Base-by-base conservation (phyloP, 2,888 invertebrate species). In the Eilema griseolum region DNA sequence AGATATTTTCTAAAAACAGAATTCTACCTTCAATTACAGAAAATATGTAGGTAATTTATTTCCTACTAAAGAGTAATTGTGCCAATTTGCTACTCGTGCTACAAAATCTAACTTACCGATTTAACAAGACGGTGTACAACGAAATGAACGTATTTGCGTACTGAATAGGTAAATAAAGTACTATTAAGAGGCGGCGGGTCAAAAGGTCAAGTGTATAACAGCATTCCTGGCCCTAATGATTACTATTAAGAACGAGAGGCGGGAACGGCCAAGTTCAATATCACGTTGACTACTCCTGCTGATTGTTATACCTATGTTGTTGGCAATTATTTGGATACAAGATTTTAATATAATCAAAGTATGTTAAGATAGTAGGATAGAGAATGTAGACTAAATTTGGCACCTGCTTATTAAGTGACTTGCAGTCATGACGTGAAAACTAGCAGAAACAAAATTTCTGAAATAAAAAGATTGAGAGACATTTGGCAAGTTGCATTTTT, bases 211-310 rank as follows among this genome's bases (percentile, higher is more conserved):
- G 73, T 75, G 70, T 67, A 78, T 76, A 74, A 75, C 78, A 64
- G 70, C 74, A 77, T 80, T 82, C 81, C 62, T 76, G 71, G 68
- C 75, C 73, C 62, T 81, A 82, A 82, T 80, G 76, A 82, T 81
- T 73, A 78, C 79, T 78, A 74, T 78, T 75, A 77, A 74, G 74
- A 67, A 75, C 61, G 66, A 69, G 66, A 73, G 46, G 67, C 63
- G 59, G 67, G 59, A 61, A 74, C 68, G 73, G 37, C 75, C 75
- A 75, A 80, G 79, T 79, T 80, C 77, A 79, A 75, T 77, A 80
- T 77, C 76, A 75, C 31, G 66, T 71, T 66, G 62, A 81, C 73
- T 72, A 62, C 68, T 78, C 67, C 67, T 76, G 63, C 71, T 74
- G 52, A 73, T 70, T 76, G 75, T 72, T 77, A 71, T 73, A 71